A percentile compares a stretch with the other conserved stretches of the same genome.
Conservation (phyloP, 2,113 vertebrate genomes). For the Oreotrochilus melanogaster region DNA sequence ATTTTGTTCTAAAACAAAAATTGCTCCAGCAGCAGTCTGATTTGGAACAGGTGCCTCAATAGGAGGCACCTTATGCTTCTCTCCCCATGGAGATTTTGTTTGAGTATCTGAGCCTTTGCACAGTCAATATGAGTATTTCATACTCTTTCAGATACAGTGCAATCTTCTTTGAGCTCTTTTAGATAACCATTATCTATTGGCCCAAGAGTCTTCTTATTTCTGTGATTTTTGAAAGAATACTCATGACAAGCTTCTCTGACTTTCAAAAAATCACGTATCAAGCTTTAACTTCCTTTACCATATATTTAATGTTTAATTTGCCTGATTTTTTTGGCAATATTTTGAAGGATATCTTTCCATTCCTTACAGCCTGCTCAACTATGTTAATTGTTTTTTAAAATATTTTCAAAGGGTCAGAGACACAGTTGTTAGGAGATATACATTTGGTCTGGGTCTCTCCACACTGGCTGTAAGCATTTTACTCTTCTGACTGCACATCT, state of each 20-base stretch:
- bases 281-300: neutral
- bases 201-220: neutral
- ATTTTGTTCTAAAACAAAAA: neutral
- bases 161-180: neutral
- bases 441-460: neutral
- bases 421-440: neutral
- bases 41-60: neutral
- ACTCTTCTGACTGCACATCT: neutral
- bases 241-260: neutral
- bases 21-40: neutral
- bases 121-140: neutral
- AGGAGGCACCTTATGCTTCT: neutral
- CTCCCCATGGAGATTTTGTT: neutral
- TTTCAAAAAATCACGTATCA: neutral
- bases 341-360: neutral
- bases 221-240: neutral
- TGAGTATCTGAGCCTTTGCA: neutral
- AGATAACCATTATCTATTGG: neutral
- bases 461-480: neutral
- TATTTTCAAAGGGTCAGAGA: neutral
- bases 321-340: fast-evolving
- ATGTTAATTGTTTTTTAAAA: neutral
- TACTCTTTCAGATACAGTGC: neutral
- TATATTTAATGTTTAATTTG: neutral
- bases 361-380: neutral